A percentile compares a stretch with the other conserved stretches of the same genome.
These are phyloP conservation scores for Pyrrhosoma nymphula DNA, from an alignment of 2,888 invertebrate genomes.

Conservation along the genomic window DNA sequence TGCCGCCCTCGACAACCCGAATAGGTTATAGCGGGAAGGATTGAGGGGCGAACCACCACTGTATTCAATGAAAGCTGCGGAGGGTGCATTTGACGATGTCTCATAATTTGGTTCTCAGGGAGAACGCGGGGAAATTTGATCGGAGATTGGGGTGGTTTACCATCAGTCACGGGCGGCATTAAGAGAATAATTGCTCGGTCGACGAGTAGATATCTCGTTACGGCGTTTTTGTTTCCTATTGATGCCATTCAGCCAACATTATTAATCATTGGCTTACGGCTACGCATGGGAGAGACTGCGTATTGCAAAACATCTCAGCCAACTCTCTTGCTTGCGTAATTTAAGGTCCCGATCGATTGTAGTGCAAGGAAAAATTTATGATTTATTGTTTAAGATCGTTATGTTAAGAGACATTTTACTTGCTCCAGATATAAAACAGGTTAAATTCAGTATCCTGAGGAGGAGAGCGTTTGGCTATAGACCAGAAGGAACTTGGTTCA, in stretches of 20 bases:
- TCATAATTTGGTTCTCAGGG: not conserved
- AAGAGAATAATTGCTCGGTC: not conserved
- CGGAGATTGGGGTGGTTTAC: not conserved
- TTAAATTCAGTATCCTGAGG: too few species aligned
- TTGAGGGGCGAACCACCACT: not conserved
- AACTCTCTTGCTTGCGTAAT: too few species aligned
- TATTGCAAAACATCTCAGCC: too few species aligned
- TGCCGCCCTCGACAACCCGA: not conserved
- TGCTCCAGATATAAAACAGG: too few species aligned
- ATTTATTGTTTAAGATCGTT: too few species aligned
- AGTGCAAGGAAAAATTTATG: too few species aligned
- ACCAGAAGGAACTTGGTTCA: too few species aligned
- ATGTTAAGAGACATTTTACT: too few species aligned
- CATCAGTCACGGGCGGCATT: not conserved
- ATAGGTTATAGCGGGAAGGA: not conserved
- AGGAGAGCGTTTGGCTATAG: too few species aligned
- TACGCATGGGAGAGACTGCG: too few species aligned
- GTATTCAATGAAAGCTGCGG: not conserved
- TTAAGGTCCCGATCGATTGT: too few species aligned
- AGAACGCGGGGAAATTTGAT: not conserved
- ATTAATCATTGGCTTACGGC: not conserved
- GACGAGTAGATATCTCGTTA: not conserved
- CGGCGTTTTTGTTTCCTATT: not conserved
- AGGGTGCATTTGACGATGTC: not conserved
- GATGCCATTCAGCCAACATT: not conserved